Percentiles rank a stretch among this genome's conserved stretches.
phyloP scores from a whole-genome alignment of 1,140 invertebrate species.

The Drosophila kikkawai region DNA sequence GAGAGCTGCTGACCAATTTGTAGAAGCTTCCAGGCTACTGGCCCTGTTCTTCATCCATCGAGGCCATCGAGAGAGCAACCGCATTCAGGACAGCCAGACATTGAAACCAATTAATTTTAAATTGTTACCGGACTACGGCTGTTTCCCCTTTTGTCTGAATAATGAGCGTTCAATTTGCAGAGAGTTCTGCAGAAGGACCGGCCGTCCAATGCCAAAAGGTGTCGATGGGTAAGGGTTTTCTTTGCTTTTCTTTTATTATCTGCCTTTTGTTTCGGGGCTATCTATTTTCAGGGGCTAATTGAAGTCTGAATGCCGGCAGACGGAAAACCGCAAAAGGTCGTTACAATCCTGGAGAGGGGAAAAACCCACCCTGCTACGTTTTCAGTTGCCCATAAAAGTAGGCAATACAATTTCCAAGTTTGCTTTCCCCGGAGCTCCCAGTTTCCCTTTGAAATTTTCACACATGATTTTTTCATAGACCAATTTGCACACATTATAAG shows the following conservation, averaged over 20 bases:
- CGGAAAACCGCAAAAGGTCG: slow-evolving; percentile 43
- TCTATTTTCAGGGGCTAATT: slow-evolving; percentile 66
- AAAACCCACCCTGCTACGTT: not conserved
- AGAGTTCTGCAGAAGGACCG: slow-evolving; percentile 8
- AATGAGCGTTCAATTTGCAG: slow-evolving; percentile 56
- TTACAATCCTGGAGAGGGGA: not conserved
- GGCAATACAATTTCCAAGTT: slow-evolving; percentile 51
- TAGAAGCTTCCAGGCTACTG: slow-evolving; percentile 10
- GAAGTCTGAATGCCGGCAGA: slow-evolving; percentile 46
- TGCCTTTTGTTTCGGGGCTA: slow-evolving; percentile 27
- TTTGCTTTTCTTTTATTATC: slow-evolving; percentile 15
- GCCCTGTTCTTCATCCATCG: slow-evolving; percentile 23
- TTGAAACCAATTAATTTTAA: slow-evolving; percentile 83
- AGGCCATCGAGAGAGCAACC: slow-evolving; percentile 14
- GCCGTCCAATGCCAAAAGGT: slow-evolving; percentile 49
- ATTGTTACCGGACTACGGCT: slow-evolving; percentile 58
- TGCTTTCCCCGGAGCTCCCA: slow-evolving; percentile 20
- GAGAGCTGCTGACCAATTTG: slow-evolving; percentile 51
- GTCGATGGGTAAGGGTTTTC: slow-evolving; percentile 64
- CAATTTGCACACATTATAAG: slow-evolving; percentile 81
- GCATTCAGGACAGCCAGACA: slow-evolving; percentile 57
- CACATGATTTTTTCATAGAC: slow-evolving; percentile 78
- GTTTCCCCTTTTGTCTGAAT: slow-evolving; percentile 43
- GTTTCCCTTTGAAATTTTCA: slow-evolving; percentile 60
- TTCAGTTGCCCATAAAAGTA: slow-evolving; percentile 43